Percentiles rank a stretch among this genome's conserved stretches.
Conservation (phyloP, 1,140 invertebrate species). For the Cotesia typhae region DNA sequence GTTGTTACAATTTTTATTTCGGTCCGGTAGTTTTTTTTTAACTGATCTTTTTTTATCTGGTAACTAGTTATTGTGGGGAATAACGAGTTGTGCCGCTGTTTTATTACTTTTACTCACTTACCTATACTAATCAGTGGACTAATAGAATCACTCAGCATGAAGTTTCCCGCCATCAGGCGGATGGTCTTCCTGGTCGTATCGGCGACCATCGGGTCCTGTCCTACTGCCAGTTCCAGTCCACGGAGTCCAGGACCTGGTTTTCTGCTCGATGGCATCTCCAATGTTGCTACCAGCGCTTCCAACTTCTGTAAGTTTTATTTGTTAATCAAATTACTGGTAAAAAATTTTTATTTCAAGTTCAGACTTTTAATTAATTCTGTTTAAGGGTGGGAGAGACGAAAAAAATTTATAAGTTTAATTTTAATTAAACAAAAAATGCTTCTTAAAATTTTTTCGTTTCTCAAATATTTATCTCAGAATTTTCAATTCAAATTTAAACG, state of each 20-base stretch:
- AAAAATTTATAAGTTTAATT: too few relatives aligned
- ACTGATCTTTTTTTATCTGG: too few relatives aligned
- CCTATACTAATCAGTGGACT: too few relatives aligned
- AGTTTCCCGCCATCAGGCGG: slow-evolving; percentile 28
- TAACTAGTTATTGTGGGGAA: too few relatives aligned
- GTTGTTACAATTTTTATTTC: neutral
- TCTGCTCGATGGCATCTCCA: slow-evolving; percentile 54
- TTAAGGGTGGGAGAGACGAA: too few relatives aligned
- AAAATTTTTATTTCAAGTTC: neutral
- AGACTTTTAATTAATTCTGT: neutral
- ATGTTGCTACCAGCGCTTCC: slow-evolving; percentile 53
- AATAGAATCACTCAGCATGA: slow-evolving; percentile 26
- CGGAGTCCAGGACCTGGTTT: slow-evolving; percentile 26
- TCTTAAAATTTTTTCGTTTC: too few relatives aligned
- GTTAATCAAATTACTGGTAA: neutral
- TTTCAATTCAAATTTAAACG: too few relatives aligned
- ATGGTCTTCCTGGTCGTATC: slow-evolving; percentile 25
- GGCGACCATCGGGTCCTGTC: slow-evolving; percentile 31
- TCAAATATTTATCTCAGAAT: too few relatives aligned
- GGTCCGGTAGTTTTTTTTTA: too few relatives aligned
- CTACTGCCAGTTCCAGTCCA: slow-evolving; percentile 16
- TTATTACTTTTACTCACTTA: too few relatives aligned
- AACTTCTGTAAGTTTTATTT: slow-evolving; percentile 53
- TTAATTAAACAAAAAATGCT: too few relatives aligned
- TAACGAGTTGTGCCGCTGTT: too few relatives aligned